Evolutionary conservation across 2,113 vertebrate genomes (phyloP).

Genomic region (Saccopteryx bilineata): DNA sequence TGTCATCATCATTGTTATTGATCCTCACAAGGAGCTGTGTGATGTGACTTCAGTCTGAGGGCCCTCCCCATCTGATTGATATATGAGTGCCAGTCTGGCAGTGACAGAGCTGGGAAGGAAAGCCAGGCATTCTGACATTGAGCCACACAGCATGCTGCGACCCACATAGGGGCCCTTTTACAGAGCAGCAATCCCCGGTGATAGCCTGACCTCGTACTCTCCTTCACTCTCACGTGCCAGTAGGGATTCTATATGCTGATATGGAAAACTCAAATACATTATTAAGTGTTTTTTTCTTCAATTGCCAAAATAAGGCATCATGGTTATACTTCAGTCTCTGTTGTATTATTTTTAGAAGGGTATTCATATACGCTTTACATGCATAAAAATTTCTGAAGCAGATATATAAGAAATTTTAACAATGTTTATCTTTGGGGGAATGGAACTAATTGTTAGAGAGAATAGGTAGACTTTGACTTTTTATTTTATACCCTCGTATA

Average conservation of each 20-base stretch:
- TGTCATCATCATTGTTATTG: background rate
- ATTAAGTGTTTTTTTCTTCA: background rate
- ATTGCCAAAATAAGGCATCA: background rate
- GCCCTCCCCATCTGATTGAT: background rate
- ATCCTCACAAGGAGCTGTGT: background rate
- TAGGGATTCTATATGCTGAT: constrained; percentile 2
- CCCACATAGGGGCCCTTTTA: background rate
- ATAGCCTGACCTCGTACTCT: background rate
- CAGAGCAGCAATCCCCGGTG: background rate
- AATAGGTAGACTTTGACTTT: constrained; percentile 46
- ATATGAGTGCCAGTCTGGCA: too few species aligned
- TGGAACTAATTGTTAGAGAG: background rate
- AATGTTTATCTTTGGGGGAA: background rate
- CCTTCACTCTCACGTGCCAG: background rate
- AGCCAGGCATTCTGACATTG: fast-evolving
- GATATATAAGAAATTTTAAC: constrained; percentile 11
- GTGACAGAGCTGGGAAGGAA: background rate
- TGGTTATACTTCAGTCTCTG: background rate
- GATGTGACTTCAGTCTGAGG: too few species aligned
- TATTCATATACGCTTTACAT: background rate
- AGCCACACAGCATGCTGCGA: background rate
- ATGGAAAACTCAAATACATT: constrained; percentile 38
- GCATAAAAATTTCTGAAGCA: constrained; percentile 12
- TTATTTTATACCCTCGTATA: constrained; percentile 17
- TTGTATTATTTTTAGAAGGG: background rate